Evolutionary conservation across 2,888 invertebrate genomes (phyloP).

Genomic region (Amaurobius ferox): DNA sequence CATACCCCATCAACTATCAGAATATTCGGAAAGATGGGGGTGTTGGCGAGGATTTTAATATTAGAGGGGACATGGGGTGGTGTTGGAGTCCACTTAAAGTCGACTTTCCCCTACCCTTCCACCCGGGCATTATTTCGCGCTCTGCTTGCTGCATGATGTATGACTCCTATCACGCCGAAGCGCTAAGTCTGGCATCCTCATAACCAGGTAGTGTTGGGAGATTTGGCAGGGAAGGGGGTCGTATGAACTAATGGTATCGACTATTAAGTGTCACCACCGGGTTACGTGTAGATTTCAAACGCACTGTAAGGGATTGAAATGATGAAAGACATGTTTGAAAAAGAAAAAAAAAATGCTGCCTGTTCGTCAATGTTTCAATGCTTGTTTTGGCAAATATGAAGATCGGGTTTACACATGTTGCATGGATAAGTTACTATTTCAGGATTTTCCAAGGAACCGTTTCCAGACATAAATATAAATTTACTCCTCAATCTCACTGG

Average conservation of each 20-base stretch:
- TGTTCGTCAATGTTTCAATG: too few species aligned
- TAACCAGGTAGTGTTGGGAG: conserved; percentile 9
- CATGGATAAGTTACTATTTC: too few species aligned
- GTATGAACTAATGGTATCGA: conserved; percentile 57
- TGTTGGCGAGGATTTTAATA: conserved; percentile 61
- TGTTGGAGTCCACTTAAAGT: conserved; percentile 59
- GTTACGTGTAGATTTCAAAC: conserved; percentile 55
- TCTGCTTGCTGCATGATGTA: conserved; percentile 51
- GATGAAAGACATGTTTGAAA: conserved; percentile 16
- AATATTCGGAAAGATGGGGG: neutral
- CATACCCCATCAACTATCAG: neutral
- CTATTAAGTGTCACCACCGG: conserved; percentile 65
- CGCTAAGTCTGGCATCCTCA: conserved; percentile 42
- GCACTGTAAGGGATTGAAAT: conserved; percentile 22
- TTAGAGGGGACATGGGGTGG: conserved; percentile 26
- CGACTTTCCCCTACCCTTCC: conserved; percentile 36
- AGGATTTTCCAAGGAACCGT: too few species aligned
- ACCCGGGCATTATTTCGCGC: conserved; percentile 62
- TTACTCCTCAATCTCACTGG: too few species aligned
- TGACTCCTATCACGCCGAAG: conserved; percentile 25
- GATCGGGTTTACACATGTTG: too few species aligned
- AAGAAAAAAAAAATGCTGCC: too few species aligned
- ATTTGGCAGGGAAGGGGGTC: neutral
- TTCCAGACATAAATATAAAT: too few species aligned
- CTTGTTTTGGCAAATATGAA: too few species aligned